phyloP scores from a whole-genome alignment of 92 coral and sea anemone genomes.

The Umimayanthus kanabou region DNA sequence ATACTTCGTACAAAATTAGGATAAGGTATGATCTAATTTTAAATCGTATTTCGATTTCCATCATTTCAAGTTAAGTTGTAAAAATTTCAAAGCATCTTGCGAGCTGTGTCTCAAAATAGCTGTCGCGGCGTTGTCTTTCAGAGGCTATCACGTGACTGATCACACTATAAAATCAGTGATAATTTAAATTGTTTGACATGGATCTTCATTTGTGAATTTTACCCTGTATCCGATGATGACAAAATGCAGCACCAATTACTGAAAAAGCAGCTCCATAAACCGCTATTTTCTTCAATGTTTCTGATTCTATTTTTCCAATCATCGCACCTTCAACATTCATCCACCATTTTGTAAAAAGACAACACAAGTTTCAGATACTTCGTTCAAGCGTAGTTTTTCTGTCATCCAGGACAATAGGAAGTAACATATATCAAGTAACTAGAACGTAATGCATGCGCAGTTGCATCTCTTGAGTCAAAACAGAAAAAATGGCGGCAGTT shows the following conservation, averaged over 20 bases:
- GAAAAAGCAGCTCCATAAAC: conserved; percentile 88
- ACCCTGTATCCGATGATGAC: conserved; percentile 96
- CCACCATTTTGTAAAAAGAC: conserved; percentile 11
- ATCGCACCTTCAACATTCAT: background rate
- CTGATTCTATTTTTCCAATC: conserved; percentile 36
- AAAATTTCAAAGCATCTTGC: too few relatives aligned
- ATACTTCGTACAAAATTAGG: background rate
- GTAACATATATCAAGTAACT: conserved; percentile 3
- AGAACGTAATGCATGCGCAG: background rate
- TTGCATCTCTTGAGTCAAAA: background rate
- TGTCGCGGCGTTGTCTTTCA: too few relatives aligned
- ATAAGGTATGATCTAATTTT: too few relatives aligned
- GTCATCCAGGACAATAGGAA: background rate
- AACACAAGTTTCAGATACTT: background rate
- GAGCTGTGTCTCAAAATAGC: too few relatives aligned
- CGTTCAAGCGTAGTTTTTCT: background rate
- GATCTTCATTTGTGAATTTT: background rate
- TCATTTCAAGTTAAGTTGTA: too few relatives aligned
- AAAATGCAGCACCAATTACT: conserved; percentile 81
- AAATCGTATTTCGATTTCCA: too few relatives aligned
- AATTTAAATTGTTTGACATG: too few relatives aligned
- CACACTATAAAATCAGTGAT: too few relatives aligned
- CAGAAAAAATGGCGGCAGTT: conserved; percentile 40
- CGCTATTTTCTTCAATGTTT: conserved; percentile 75
- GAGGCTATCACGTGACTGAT: too few relatives aligned